Evolutionary conservation across 2,888 invertebrate species (phyloP), one percentile per base, ranked within the genome.

Genomic region (Temnothorax ravouxi): DNA sequence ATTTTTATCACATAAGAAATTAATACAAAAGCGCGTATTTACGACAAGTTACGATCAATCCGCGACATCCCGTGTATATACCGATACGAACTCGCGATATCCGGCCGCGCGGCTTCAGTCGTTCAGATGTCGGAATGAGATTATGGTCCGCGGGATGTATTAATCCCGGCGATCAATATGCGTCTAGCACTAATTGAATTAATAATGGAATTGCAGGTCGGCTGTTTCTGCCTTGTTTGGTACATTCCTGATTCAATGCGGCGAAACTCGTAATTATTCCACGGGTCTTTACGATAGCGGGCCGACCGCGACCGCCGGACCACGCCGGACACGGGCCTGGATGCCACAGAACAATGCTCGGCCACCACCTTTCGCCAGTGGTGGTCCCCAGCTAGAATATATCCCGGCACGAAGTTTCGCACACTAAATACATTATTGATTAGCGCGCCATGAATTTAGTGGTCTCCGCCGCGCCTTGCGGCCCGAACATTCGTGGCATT

Each of bases 261-360:
- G 83, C 56, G 67, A 87, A 47, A 87, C 86, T 87, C 86, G 89
- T 86, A 89, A 88, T 83, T 87, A 89, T 88, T 82, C 86, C 76
- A 29, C 18, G 64, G 71, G 71, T 89, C 81, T 84, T 87, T 84
- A 81, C 71, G 69, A 29, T 69, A 66, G 59, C 56, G 29, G 64
- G 29, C 84, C 81, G 59, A 62, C 34, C 76, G 64, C 25, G 25
- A 25, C 25, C 25, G 25, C 25, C 25, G 25, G 25, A 25, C 25
- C n/a, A n/a, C n/a, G n/a, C 50, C 38, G 56, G 62, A 21, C 62
- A 15, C 62, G 50, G 47, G 82, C 18, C 18, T 64, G 41, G 54
- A 69, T 80, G 62, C 44, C 69, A 34, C 66, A 38, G 62, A 81
- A 83, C 83, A 88, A 88, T 75, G 47, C 50, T 25, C 61, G 18